These are phyloP conservation scores for Ranitomeya variabilis DNA, from an alignment of 2,113 vertebrate genomes.

Conservation along the genomic window DNA sequence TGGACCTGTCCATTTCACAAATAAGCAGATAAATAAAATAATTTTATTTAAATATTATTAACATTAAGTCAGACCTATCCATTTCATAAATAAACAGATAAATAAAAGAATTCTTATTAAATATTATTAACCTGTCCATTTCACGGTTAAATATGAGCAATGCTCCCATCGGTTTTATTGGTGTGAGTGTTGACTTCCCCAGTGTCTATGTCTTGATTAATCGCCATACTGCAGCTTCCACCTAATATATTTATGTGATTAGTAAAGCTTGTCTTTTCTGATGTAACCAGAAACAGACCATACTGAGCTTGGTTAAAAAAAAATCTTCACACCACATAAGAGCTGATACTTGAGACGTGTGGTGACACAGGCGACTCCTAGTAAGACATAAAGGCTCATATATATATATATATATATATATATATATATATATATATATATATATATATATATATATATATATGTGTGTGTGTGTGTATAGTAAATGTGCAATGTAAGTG, in stretches of 20 bases:
- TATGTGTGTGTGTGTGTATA: too few species aligned
- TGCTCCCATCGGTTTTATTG: background rate
- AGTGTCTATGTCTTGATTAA: background rate
- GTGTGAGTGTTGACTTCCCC: background rate
- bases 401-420: too few species aligned
- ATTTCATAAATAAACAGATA: too few species aligned
- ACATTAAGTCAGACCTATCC: too few species aligned
- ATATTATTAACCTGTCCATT: background rate
- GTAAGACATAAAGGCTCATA: background rate
- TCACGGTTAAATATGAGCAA: background rate
- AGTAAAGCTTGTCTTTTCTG: slow-evolving; percentile 3
- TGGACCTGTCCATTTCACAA: too few species aligned
- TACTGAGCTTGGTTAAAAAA: background rate
- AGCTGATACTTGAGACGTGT: background rate
- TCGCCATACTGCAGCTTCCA: background rate
- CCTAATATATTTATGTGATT: background rate
- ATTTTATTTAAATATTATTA: too few species aligned
- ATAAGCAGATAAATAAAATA: too few species aligned
- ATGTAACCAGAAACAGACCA: background rate
- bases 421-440: too few species aligned
- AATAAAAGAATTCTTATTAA: background rate
- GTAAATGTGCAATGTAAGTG: background rate
- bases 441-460: too few species aligned
- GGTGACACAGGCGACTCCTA: background rate
- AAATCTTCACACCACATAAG: background rate